Base-by-base conservation (phyloP, 2,888 invertebrate species). In the Aromia moschata region DNA sequence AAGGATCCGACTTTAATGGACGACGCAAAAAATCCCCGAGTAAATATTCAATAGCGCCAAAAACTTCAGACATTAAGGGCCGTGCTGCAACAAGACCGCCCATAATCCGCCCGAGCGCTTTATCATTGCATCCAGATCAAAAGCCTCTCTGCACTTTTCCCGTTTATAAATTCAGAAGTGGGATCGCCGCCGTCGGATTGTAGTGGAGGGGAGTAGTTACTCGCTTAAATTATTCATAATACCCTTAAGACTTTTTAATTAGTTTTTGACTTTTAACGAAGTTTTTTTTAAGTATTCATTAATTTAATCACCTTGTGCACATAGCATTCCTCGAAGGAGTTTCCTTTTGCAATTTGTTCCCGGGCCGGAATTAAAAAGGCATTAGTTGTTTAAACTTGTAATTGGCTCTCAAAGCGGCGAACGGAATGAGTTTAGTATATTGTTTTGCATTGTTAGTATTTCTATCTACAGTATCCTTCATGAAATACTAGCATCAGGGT, bases 251-350 rank as follows among this genome's bases (percentile, higher is more conserved):
- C 44, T 54, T 65, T 62, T 65, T 62, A 65, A 65, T 65, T 65
- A 65, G 62, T 65, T 65, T 60, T 54, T 44, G 60, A 62, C 60
- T 62, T 65, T 65, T 62, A 62, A 59, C 56, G 58, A 61, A 62
- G 47, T 60, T 58, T n/a, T n/a, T 52, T 56, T 65, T 62, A 65
- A 62, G 62, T 62, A 62, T 65, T 62, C 65, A 62, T 62, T 65
- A 65, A 65, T 62, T 65, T 65, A 58, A 65, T 65, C 62, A 60
- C 55, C 44, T 37, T 44, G 54, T 54, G 44, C 54, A 37, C 55
- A 62, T 58, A 62, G 41, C 51, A 60, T 57, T 57, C 53, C 51
- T 49, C 52, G 30, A 9, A n/a, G n/a, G 15, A 40, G n/a, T 18
- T 54, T 53, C n/a, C n/a, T n/a, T 41, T 45, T 41, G 25, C 16